Conservation (phyloP, 2,113 vertebrate genomes). For the Lepisosteus osseus region DNA sequence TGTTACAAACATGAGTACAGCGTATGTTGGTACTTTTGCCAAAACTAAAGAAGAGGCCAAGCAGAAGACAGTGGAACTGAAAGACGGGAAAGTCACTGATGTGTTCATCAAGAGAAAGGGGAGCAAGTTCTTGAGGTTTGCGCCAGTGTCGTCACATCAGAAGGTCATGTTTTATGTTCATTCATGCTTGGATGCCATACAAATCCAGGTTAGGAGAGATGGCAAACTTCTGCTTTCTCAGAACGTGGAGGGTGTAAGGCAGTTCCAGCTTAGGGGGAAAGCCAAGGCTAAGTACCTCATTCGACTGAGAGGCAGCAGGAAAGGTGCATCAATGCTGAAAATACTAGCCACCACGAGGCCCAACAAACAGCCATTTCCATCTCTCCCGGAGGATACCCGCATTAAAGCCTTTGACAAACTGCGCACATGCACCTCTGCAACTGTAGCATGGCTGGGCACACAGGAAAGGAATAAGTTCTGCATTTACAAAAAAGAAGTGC, state of each 20-base stretch:
- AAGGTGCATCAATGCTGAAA: slow-evolving; percentile 85
- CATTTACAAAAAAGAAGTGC: slow-evolving; percentile 88
- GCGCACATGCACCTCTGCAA: slow-evolving; percentile 88
- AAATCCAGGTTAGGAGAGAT: slow-evolving; percentile 87
- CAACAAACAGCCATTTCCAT: slow-evolving; percentile 88
- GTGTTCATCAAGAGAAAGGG: slow-evolving; percentile 90
- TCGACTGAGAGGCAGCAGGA: slow-evolving; percentile 84
- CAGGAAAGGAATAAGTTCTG: slow-evolving; percentile 97
- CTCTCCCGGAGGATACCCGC: slow-evolving; percentile 88
- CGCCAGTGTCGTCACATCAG: slow-evolving; percentile 90
- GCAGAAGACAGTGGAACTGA: slow-evolving; percentile 88
- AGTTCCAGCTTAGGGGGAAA: slow-evolving; percentile 89
- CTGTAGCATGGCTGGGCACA: slow-evolving; percentile 93
- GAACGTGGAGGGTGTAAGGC: slow-evolving; percentile 81
- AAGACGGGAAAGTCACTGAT: slow-evolving; percentile 87
- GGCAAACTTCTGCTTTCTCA: slow-evolving; percentile 90
- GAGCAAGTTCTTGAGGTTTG: slow-evolving; percentile 85
- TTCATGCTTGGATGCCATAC: slow-evolving; percentile 83
- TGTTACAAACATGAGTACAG: slow-evolving; percentile 86
- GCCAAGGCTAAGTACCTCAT: slow-evolving; percentile 93
- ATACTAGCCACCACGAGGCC: slow-evolving; percentile 82
- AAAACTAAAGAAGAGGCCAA: slow-evolving; percentile 89
- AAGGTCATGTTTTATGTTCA: slow-evolving; percentile 86
- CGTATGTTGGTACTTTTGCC: slow-evolving; percentile 91
- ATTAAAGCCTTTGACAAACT: slow-evolving; percentile 97